Conservation (phyloP, 2,888 invertebrate genomes). For the Nomada flava region DNA sequence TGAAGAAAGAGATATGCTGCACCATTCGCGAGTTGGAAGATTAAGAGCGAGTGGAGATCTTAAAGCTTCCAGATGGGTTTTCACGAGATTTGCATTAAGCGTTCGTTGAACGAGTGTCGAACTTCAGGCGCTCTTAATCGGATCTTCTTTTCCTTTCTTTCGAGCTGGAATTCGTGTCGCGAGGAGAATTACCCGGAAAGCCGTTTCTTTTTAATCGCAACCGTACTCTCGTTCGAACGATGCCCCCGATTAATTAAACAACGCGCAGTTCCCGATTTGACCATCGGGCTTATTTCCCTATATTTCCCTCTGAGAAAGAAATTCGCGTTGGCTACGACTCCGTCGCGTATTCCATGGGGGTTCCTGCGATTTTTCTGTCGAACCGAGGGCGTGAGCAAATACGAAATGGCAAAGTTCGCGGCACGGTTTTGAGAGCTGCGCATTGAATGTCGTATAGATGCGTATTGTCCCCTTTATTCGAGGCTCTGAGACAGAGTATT, state of each 20-base stretch:
- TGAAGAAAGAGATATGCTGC: neutral
- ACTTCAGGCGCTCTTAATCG: slow-evolving; percentile 8
- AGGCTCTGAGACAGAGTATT: neutral
- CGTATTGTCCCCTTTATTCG: slow-evolving; percentile 20
- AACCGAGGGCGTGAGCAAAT: slow-evolving; percentile 37
- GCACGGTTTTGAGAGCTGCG: slow-evolving; percentile 57
- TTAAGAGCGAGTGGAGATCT: slow-evolving; percentile 27
- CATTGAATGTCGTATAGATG: slow-evolving; percentile 24
- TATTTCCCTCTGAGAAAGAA: neutral
- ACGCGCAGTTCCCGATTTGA: neutral
- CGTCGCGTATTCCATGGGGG: slow-evolving; percentile 29
- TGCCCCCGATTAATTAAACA: too few relatives aligned
- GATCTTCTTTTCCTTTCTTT: slow-evolving; percentile 3
- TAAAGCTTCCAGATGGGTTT: slow-evolving; percentile 12
- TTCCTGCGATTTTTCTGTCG: slow-evolving; percentile 45
- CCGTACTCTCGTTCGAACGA: too few relatives aligned
- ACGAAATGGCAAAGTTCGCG: slow-evolving; percentile 75
- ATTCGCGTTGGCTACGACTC: slow-evolving; percentile 11
- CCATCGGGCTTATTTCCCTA: neutral
- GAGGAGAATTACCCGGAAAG: too few relatives aligned
- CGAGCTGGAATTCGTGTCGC: too few relatives aligned
- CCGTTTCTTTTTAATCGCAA: too few relatives aligned
- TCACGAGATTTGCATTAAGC: slow-evolving; percentile 38
- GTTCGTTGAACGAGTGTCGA: slow-evolving; percentile 18
- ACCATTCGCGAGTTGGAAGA: neutral